Evolutionary conservation across 2,113 vertebrate genomes (phyloP).

Genomic region (Chrysemys picta): DNA sequence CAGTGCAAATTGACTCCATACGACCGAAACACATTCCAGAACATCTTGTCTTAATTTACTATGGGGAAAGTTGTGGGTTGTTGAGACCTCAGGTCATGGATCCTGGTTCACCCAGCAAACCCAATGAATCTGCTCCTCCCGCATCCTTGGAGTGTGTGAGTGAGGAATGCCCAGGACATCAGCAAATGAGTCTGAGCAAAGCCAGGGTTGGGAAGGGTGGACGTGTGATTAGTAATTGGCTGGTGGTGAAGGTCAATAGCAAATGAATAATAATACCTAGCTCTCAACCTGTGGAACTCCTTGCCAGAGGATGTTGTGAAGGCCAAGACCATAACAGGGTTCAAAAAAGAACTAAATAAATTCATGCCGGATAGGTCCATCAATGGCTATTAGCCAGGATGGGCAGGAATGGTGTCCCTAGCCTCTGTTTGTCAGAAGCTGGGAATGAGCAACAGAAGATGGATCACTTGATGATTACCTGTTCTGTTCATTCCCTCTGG

Average conservation of each 20-base stretch:
- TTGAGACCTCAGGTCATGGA: neutral
- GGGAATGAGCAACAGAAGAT: no score
- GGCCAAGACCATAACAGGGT: no score
- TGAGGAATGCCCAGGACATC: neutral
- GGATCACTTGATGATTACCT: no score
- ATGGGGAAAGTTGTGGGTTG: neutral
- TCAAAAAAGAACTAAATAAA: no score
- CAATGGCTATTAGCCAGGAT: no score
- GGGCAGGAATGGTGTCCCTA: no score
- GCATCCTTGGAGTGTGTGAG: neutral
- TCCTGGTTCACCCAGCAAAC: neutral
- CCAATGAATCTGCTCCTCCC: neutral
- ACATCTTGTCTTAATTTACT: neutral
- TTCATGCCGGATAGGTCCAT: no score
- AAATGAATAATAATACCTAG: neutral
- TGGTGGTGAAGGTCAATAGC: neutral
- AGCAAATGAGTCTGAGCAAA: neutral
- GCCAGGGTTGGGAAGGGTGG: neutral
- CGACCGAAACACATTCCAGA: neutral
- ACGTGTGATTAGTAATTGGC: neutral
- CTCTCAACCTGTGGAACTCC: neutral
- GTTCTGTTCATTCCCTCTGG: no score
- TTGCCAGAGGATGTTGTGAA: no score
- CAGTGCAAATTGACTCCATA: neutral
- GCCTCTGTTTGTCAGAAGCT: no score